phyloP scores from a whole-genome alignment of 2,888 invertebrate genomes.

The Amblyteles armatorius region DNA sequence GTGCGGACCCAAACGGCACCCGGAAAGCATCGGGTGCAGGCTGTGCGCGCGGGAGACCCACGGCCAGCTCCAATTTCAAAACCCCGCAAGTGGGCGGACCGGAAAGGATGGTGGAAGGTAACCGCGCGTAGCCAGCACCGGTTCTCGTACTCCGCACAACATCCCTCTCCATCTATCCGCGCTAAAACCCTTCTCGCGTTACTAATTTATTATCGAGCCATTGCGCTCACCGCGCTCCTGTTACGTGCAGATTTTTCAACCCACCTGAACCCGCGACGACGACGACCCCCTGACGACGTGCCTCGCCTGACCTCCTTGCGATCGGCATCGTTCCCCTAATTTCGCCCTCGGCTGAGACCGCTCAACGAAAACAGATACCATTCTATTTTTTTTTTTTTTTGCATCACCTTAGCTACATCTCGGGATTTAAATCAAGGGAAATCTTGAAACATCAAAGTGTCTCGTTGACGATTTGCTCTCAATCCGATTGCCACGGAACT shows the following conservation, averaged over 20 bases:
- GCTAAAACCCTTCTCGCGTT: slow-evolving; percentile 80
- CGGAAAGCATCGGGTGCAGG: slow-evolving; percentile 29
- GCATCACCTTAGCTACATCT: too few species aligned
- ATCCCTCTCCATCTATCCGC: slow-evolving; percentile 60
- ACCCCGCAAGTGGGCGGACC: slow-evolving; percentile 72
- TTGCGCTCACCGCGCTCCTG: slow-evolving; percentile 76
- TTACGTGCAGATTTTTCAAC: slow-evolving; percentile 77
- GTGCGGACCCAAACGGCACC: slow-evolving; percentile 11
- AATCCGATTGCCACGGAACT: too few species aligned
- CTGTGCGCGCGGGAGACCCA: slow-evolving; percentile 40
- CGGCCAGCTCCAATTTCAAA: slow-evolving; percentile 80
- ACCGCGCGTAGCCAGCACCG: slow-evolving; percentile 67
- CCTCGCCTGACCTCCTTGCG: slow-evolving; percentile 16
- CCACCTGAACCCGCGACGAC: slow-evolving; percentile 15
- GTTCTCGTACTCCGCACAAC: slow-evolving; percentile 14
- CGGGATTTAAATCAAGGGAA: too few species aligned
- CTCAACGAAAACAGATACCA: too few species aligned
- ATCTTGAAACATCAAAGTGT: too few species aligned
- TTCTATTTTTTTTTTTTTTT: too few species aligned
- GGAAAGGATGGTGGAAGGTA: slow-evolving; percentile 75
- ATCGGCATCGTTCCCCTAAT: slow-evolving; percentile 10
- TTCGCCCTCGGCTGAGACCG: too few species aligned
- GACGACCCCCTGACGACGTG: not conserved
- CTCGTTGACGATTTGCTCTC: too few species aligned
- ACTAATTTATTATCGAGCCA: slow-evolving; percentile 83